These are phyloP conservation scores for Actias luna DNA, from an alignment of 2,888 invertebrate genomes.

Conservation along the genomic window DNA sequence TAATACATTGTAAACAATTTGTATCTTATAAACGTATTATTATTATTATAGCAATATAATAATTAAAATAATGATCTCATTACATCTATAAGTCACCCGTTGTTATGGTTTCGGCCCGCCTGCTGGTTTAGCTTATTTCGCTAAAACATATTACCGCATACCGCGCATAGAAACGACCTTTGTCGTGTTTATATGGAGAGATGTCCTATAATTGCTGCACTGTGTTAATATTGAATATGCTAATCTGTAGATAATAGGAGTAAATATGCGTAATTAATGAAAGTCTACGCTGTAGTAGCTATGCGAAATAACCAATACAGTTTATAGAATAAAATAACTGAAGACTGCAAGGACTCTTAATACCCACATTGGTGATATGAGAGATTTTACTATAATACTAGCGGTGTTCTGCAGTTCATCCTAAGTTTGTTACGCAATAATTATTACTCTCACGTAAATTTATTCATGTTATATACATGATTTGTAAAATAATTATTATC, in stretches of 20 bases:
- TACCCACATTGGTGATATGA: no score
- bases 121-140: conserved; percentile 2
- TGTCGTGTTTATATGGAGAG: not conserved
- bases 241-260: not conserved
- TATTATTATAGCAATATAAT: not conserved
- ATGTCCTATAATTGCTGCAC: not conserved
- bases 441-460: no score
- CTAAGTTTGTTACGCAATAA: no score
- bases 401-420: no score
- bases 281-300: not conserved
- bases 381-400: no score
- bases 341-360: no score
- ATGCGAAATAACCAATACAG: not conserved
- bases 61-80: not conserved
- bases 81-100: not conserved
- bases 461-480: no score
- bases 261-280: not conserved
- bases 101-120: not conserved
- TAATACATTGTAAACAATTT: not conserved
- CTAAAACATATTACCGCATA: not conserved
- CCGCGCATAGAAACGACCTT: not conserved
- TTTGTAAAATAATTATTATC: no score
- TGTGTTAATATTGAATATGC: not conserved
- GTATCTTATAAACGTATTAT: not conserved
- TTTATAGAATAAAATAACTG: not conserved